These are phyloP conservation scores for Sphaerophoria rueppellii DNA, from an alignment of 2,888 invertebrate genomes.

Conservation along the genomic window DNA sequence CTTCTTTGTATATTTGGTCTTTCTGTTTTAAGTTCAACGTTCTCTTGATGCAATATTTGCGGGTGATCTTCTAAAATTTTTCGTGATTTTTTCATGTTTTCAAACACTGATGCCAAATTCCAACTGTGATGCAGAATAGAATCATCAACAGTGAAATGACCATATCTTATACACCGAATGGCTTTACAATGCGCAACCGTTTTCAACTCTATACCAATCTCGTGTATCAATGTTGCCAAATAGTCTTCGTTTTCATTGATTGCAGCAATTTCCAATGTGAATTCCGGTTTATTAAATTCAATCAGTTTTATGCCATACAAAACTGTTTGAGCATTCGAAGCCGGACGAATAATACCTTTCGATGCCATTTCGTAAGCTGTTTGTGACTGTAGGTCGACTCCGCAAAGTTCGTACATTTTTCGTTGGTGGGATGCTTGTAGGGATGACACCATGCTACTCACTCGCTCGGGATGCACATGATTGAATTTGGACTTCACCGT, in stretches of 20 bases:
- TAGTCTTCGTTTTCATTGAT: constrained; percentile 93
- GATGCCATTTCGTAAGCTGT: constrained; percentile 94
- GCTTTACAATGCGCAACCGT: constrained; percentile 91
- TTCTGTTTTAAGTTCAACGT: constrained; percentile 74
- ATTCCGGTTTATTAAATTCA: constrained; percentile 91
- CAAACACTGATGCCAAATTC: constrained; percentile 87
- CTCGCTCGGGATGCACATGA: constrained; percentile 87
- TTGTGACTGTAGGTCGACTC: constrained; percentile 93
- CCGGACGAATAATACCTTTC: constrained; percentile 91
- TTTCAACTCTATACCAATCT: constrained; percentile 90
- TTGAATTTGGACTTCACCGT: constrained; percentile 87
- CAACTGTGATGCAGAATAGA: constrained; percentile 93
- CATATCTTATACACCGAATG: constrained; percentile 91
- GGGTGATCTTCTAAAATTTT: constrained; percentile 82
- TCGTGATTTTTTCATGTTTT: constrained; percentile 85
- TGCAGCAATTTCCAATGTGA: constrained; percentile 93
- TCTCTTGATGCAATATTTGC: constrained; percentile 77
- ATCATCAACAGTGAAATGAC: constrained; percentile 89
- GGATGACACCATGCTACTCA: constrained; percentile 89
- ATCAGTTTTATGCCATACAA: constrained; percentile 94
- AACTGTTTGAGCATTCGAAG: constrained; percentile 87
- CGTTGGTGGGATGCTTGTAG: constrained; percentile 94
- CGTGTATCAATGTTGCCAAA: constrained; percentile 90
- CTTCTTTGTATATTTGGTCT: background rate
- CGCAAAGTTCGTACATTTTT: constrained; percentile 90